phyloP scores from a whole-genome alignment of 2,113 vertebrate species.

The Cinclus mexicanus region DNA sequence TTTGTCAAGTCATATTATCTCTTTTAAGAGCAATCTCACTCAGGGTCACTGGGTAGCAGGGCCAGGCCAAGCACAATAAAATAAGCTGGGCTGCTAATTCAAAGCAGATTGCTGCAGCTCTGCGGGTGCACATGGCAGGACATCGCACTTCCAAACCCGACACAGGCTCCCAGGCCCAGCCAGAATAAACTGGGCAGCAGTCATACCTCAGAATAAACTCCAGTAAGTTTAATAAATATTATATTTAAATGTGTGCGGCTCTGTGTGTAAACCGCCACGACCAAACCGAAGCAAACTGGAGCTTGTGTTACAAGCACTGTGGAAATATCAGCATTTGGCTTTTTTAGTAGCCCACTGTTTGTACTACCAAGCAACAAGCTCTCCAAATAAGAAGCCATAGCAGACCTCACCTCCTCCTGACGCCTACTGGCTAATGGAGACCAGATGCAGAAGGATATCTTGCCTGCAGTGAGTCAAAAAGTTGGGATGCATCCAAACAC shows the following conservation, averaged over 20 bases:
- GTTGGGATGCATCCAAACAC: neutral
- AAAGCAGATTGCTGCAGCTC: constrained; percentile 12
- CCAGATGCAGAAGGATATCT: constrained; percentile 27
- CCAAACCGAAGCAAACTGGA: constrained; percentile 20
- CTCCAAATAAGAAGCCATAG: constrained; percentile 40
- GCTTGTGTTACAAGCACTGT: neutral
- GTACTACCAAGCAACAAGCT: constrained; percentile 33
- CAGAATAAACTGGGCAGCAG: constrained; percentile 49
- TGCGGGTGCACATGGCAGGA: constrained; percentile 26
- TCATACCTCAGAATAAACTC: constrained; percentile 53
- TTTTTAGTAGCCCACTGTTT: constrained; percentile 42
- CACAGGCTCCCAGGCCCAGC: neutral
- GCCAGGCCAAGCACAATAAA: constrained; percentile 42
- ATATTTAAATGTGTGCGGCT: constrained; percentile 44
- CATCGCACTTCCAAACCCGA: neutral
- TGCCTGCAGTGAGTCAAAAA: neutral
- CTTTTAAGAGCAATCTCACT: neutral
- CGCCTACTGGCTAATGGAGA: constrained; percentile 33
- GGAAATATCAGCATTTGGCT: constrained; percentile 58
- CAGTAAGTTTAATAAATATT: constrained; percentile 49
- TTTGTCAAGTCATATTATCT: neutral
- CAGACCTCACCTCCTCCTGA: constrained; percentile 30
- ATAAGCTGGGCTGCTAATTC: neutral
- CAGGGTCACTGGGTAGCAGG: neutral
- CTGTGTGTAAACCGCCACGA: constrained; percentile 25